phyloP scores from a whole-genome alignment of 2,888 invertebrate species.

The Drosophila borborema region DNA sequence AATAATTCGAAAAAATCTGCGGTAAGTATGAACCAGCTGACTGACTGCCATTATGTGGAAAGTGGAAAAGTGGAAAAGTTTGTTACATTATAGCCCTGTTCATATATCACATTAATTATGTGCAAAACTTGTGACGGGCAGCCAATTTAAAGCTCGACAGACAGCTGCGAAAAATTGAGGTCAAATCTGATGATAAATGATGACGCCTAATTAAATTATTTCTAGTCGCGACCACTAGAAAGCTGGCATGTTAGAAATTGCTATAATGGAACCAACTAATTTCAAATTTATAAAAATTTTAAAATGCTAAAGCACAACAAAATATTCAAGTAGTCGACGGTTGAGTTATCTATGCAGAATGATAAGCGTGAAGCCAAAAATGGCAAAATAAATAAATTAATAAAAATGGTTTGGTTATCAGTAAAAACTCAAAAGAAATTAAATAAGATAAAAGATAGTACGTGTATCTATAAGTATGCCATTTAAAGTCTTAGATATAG shows the following conservation, averaged over 20 bases:
- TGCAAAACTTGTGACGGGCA: conserved; percentile 27
- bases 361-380: conserved; percentile 1
- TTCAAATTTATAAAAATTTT: too few relatives aligned
- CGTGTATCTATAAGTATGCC: neutral
- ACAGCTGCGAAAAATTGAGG: conserved; percentile 22
- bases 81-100: conserved; percentile 7
- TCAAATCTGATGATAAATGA: conserved; percentile 43
- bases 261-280: conserved; percentile 4
- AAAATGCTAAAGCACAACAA: neutral
- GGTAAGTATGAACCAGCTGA: conserved; percentile 44
- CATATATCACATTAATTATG: conserved; percentile 43
- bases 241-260: conserved; percentile 10
- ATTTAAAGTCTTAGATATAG: neutral
- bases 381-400: neutral
- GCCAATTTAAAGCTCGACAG: conserved; percentile 31
- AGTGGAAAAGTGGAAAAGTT: conserved; percentile 12
- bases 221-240: conserved; percentile 15
- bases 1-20: conserved; percentile 26
- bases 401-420: neutral
- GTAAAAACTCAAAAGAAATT: neutral
- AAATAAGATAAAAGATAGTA: conserved; percentile 1
- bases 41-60: conserved; percentile 17
- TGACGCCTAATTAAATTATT: conserved; percentile 31
- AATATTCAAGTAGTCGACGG: neutral
- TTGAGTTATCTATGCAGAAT: neutral